Base-by-base conservation (phyloP, 37 sponge, comb jelly and placozoan species). In the Eunapius fragilis region DNA sequence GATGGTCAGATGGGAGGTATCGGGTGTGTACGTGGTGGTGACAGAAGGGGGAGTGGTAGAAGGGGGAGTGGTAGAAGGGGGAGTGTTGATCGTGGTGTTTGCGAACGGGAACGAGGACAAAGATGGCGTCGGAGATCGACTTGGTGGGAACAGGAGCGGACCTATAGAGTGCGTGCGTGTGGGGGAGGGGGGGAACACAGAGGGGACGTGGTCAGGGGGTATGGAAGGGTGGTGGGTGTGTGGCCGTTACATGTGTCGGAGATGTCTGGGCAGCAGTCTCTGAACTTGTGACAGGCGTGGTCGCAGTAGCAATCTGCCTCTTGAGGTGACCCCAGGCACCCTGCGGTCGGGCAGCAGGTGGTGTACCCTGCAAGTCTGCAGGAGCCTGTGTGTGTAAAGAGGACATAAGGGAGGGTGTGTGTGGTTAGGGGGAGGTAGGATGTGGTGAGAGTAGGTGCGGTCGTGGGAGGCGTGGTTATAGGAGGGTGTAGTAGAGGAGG, bases 251-350 rank as follows among this genome's bases (percentile, higher is more conserved):
- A 84, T 31, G 75, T 75, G 9, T 78, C 72, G 14, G 14, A 38
- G 31, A 86, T 71, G 72, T 86, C 86, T 7, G 78, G 72, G 23
- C 86, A 86, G 35, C 86, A 86, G 50, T 86, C 86, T 2, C 72
- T 49, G 28, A 71, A 70, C 25, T 71, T 71, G 31, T 30, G 6
- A 25, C 86, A 86, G 28, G 24, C n/a, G 26, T 22, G n/a, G 31
- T 86, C 86, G 49, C 86, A 86, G 72, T 79, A 78, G 50, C 86
- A 86, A 30, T 35, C 37, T 14, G 77, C 34, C 19, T 35, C 76
- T 22, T 32, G 47, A 7, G 87, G 87, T 17, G 37, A 37, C 22
- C 87, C 87, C 0, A 24, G 34, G 35, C 87, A 87, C 38, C 24
- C 9, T 7, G 58, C 26, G 48, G 35, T 35, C 0, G 26, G 45